Base-by-base conservation (phyloP, 2,797 vertebrate genomes). In the Pagetopsis macropterus region DNA sequence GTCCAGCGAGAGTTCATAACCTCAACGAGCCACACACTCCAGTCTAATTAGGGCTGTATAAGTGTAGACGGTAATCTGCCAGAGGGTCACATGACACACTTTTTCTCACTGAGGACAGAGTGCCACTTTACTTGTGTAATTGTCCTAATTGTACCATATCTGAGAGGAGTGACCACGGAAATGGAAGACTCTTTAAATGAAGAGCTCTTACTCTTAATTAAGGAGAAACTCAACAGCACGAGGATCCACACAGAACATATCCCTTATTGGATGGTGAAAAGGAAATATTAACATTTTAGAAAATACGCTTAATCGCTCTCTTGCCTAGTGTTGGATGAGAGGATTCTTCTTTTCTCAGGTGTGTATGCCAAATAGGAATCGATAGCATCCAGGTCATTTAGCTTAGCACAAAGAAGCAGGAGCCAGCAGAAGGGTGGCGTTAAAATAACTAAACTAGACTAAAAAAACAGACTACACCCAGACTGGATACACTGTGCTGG, bases 161-260 rank as follows among this genome's bases (percentile, higher is more conserved):
- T 86, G 75, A 90, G 81, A 83, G 82, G 75, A 84, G 83, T 83
- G 72, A 80, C 75, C 76, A 74, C 64, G 57, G 45, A 87, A 89
- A 83, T 79, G 78, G 73, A 80, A 79, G 33, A 50, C 83, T 72
- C 81, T 89, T 85, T 63, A 78, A 80, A 80, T 87, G 72, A 85
- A 93, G 86, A 88, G 90, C 85, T 79, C 85, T 92, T 70, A 57
- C 63, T 76, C 69, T 73, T 85, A 85, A 92, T 91, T 81, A 88
- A 77, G 73, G 62, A 77, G 54, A 84, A 87, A 80, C 80, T 80
- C 8, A 78, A 57, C 71, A 48, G 64, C 58, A 65, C 33, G 54
- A 59, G 33, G 33, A 64, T 63, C 17, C 59, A 33, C 12, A 45
- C 45, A 21, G 19, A 64, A 44, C 19, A 58, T 48, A 15, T 44